Base-by-base conservation (phyloP, 1,140 invertebrate species). In the Drosophila elegans region DNA sequence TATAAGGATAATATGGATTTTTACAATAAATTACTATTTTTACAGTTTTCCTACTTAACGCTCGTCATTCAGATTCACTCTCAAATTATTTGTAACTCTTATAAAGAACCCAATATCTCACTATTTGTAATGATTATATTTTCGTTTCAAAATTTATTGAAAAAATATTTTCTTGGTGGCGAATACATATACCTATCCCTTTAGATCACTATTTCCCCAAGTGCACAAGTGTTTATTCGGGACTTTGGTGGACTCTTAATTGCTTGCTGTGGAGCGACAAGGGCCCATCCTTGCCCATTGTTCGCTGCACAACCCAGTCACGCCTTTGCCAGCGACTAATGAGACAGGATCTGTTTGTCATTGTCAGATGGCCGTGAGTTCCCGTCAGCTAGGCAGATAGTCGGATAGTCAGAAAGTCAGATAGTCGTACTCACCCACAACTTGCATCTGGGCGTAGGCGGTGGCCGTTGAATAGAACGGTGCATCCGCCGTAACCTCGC, bases 401-500 rank as follows among this genome's bases (percentile, higher is more conserved):
- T 12, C 4, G 6, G 7, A 44, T 44, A n/a, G n/a, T 16, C 41
- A 10, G 45, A 6, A 3, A 10, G 16, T 5, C 45, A 11, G 11
- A 42, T 61, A 32, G 5, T 32, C 29, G 29, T 32, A 95, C 95
- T 95, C 93, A 97, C 96, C 95, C 60, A 97, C 95, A 79, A 97
- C 95, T 74, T 95, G 94, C 78, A 97, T 95, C 68, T 94, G 93
- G 76, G 94, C 94, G 53, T 93, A 93, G 46, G 94, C 95, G 12
- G 94, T 93, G 74, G 94, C 93, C 0, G 96, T 97, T 16, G 94
- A 94, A 80, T 97, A 97, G 29, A 95, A 94, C 5, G 96, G 96
- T 4, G 95, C 94, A 82, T 97, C 97, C 5, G 96, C 96, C 0
- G 96, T 97, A 44, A 97, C 96, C 94, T 98, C 97, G 90, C 97